Percentiles rank a stretch among this genome's conserved stretches.
Evolutionary conservation across 2,888 invertebrate genomes (phyloP).

Genomic region (Cremastinae sp.): DNA sequence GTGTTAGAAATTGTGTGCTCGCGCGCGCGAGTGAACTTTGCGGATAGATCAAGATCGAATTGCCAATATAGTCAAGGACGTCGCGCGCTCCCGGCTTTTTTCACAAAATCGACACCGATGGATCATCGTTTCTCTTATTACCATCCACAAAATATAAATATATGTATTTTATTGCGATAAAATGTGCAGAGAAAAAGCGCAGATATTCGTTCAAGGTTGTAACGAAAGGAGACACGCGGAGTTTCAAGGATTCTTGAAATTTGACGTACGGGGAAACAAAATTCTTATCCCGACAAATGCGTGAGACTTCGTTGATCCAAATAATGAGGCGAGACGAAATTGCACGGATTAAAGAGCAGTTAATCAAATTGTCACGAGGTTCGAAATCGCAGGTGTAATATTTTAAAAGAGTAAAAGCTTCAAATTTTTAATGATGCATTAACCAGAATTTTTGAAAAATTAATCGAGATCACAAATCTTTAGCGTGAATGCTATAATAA

Average conservation of each 20-base stretch:
- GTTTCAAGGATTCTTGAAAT: constrained; percentile 15
- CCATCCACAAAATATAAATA: constrained; percentile 4
- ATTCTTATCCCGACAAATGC: not conserved
- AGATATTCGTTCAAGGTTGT: not conserved
- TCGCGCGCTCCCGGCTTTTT: constrained; percentile 21
- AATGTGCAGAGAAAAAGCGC: constrained; percentile 7
- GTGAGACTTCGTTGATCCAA: no score
- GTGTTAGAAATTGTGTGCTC: constrained; percentile 26
- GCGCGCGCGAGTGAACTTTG: constrained; percentile 49
- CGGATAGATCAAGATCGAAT: constrained; percentile 58
- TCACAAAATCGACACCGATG: constrained; percentile 4
- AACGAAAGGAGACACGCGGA: not conserved
- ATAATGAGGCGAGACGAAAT: no score
- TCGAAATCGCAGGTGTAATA: no score
- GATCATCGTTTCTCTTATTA: constrained; percentile 17
- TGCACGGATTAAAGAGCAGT: no score
- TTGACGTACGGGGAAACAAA: constrained; percentile 5
- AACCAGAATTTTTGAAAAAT: no score
- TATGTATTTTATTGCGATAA: no score
- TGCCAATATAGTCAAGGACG: constrained; percentile 43
- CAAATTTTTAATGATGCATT: no score
- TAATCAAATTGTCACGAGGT: no score
- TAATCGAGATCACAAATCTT: no score
- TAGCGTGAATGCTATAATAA: no score
- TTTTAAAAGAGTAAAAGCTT: no score